A percentile compares a stretch with the other conserved stretches of the same genome.
phyloP scores from a whole-genome alignment of 2,113 vertebrate species.

The Megaptera novaeangliae region DNA sequence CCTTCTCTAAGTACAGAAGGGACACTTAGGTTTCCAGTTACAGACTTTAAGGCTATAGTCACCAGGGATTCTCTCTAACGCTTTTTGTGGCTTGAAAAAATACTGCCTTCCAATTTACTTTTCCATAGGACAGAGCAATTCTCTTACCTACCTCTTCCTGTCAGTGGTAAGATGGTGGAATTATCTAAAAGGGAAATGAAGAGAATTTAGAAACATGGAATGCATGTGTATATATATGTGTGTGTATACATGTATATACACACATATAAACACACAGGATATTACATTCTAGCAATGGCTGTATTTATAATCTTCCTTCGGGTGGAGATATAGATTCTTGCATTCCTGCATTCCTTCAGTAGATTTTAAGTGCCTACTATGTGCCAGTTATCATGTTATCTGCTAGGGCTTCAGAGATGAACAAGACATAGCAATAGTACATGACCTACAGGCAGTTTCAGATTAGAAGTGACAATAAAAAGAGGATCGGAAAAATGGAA shows the following conservation, averaged over 20 bases:
- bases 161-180: background rate
- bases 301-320: background rate
- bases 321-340: background rate
- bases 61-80: background rate
- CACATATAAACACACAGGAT: background rate
- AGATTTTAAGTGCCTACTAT: background rate
- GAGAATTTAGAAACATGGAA: background rate
- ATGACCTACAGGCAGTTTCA: background rate
- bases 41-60: background rate
- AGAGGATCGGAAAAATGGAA: background rate
- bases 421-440: background rate
- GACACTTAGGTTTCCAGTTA: background rate
- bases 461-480: background rate
- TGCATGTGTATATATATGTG: too few relatives aligned
- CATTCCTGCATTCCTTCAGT: background rate
- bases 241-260: fast-evolving
- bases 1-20: background rate
- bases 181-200: background rate
- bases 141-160: background rate
- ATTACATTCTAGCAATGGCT: background rate
- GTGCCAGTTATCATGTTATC: too few relatives aligned
- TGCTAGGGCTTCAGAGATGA: background rate
- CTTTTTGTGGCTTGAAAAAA: background rate
- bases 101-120: background rate
- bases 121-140: background rate